Evolutionary conservation across 2,888 invertebrate species (phyloP).

Genomic region (Drosophila subsilvestris): DNA sequence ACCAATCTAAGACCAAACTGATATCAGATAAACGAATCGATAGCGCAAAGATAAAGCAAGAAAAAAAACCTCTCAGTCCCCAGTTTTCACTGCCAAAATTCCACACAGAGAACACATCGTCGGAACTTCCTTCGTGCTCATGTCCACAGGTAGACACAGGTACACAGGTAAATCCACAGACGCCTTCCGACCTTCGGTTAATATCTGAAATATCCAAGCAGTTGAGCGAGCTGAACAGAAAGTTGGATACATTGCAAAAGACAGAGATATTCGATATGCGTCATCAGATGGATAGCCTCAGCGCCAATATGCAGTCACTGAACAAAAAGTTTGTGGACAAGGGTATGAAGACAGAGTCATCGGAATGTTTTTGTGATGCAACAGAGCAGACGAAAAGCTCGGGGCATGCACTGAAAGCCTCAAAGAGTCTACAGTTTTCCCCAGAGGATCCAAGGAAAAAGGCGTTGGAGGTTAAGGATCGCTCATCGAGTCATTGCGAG

Average conservation of each 20-base stretch:
- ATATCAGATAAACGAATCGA: too few species aligned
- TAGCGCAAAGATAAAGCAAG: too few species aligned
- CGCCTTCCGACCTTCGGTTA: too few species aligned
- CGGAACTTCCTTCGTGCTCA: too few species aligned
- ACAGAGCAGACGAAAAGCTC: neutral
- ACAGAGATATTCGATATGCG: constrained; percentile 31
- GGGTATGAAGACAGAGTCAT: too few species aligned
- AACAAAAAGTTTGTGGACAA: neutral
- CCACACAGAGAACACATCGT: too few species aligned
- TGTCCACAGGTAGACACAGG: too few species aligned
- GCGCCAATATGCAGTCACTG: neutral
- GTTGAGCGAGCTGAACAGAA: constrained; percentile 13
- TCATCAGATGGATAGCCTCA: constrained; percentile 23
- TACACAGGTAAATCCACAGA: too few species aligned
- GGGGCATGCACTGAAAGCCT: neutral
- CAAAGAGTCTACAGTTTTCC: neutral
- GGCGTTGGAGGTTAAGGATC: neutral
- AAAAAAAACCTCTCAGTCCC: too few species aligned
- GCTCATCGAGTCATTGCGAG: constrained; percentile 54
- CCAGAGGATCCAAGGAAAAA: neutral
- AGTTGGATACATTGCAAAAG: constrained; percentile 32
- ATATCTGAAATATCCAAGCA: constrained; percentile 24
- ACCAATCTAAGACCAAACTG: too few species aligned
- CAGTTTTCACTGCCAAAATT: too few species aligned
- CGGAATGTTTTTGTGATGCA: too few species aligned